These are phyloP conservation scores for Drosophila orosa DNA, from an alignment of 1,140 invertebrate genomes.

Conservation along the genomic window DNA sequence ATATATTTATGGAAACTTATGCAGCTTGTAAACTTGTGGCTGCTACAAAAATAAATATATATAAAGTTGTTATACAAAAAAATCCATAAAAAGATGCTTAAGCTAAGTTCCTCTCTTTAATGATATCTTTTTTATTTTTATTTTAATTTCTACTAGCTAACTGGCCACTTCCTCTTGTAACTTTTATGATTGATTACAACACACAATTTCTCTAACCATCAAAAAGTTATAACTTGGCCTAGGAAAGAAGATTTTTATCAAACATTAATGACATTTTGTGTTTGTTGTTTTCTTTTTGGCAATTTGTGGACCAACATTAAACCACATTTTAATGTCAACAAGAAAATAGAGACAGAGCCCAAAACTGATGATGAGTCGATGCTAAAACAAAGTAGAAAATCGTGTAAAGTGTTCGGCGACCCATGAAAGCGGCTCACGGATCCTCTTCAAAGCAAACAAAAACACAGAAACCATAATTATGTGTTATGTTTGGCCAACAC, in stretches of 20 bases:
- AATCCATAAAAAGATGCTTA: neutral
- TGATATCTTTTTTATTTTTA: too few relatives aligned
- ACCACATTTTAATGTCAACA: conserved; percentile 32
- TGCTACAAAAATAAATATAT: neutral
- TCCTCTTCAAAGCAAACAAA: conserved; percentile 16
- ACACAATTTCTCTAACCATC: conserved; percentile 1
- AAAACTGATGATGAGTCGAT: conserved; percentile 10
- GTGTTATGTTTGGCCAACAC: conserved; percentile 45
- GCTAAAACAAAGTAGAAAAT: conserved; percentile 14
- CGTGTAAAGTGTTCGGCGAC: conserved; percentile 21
- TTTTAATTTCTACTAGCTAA: neutral
- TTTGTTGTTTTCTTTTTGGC: neutral
- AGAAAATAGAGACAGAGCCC: conserved; percentile 14
- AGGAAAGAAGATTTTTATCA: conserved; percentile 31
- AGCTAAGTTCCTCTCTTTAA: neutral
- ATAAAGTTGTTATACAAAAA: neutral
- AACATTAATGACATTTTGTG: conserved; percentile 3
- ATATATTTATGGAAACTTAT: neutral
- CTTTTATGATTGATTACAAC: conserved; percentile 40
- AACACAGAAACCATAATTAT: conserved; percentile 45
- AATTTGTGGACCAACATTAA: conserved; percentile 19
- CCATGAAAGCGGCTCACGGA: conserved; percentile 34
- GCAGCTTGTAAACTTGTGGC: neutral
- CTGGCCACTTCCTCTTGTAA: neutral
- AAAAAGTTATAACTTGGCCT: conserved; percentile 3